Evolutionary conservation across 2,113 vertebrate species (phyloP).

Genomic region (Aegithalos caudatus): DNA sequence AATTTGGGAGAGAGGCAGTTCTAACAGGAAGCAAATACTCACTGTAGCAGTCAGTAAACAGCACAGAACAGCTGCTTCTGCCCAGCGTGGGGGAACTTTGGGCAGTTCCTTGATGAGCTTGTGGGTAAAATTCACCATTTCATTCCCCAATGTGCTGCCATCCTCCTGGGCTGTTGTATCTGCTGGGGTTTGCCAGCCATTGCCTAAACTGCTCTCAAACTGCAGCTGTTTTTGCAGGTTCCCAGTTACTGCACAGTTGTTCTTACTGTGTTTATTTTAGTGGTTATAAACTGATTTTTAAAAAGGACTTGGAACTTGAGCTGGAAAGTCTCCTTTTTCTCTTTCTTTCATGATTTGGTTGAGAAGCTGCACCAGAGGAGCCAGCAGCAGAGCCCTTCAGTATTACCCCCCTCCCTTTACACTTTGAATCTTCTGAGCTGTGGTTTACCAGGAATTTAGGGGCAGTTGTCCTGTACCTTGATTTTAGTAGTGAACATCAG

Average conservation of each 20-base stretch:
- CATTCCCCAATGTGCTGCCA: background rate
- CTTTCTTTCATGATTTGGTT: background rate
- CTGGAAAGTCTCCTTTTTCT: slow-evolving; percentile 24
- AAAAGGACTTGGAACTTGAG: slow-evolving; percentile 37
- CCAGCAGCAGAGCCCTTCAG: background rate
- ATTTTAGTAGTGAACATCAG: background rate
- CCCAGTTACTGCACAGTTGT: slow-evolving; percentile 43
- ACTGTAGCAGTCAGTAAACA: fast-evolving
- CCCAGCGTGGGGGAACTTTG: fast-evolving
- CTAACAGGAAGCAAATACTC: background rate
- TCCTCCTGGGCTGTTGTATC: background rate
- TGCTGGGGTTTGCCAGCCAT: background rate
- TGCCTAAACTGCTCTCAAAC: background rate
- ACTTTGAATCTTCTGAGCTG: background rate
- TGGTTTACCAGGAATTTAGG: background rate
- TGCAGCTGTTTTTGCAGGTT: slow-evolving; percentile 59
- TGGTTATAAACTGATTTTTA: slow-evolving; percentile 59
- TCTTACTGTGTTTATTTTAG: slow-evolving; percentile 54
- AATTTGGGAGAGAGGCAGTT: background rate
- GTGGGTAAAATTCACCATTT: background rate
- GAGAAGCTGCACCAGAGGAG: background rate
- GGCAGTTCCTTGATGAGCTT: background rate
- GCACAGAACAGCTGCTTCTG: background rate
- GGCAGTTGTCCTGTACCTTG: background rate
- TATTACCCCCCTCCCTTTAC: background rate